phyloP scores from a whole-genome alignment of 1,140 invertebrate genomes.

The Listronotus bonariensis region DNA sequence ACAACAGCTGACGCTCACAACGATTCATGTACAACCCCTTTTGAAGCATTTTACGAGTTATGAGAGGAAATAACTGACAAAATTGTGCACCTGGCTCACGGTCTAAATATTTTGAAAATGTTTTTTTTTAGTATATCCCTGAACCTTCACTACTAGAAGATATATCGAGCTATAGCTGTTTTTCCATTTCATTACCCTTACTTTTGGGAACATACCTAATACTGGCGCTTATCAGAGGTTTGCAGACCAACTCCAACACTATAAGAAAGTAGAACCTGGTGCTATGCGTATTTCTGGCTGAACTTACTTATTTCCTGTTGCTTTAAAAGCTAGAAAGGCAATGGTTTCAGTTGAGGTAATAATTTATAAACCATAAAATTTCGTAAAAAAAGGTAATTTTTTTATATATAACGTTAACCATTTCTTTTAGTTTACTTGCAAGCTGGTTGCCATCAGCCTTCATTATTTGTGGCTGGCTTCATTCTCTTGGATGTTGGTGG shows the following conservation, averaged over 20 bases:
- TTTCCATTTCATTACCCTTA: conserved; percentile 81
- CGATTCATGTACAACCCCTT: too few relatives aligned
- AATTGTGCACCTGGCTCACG: too few relatives aligned
- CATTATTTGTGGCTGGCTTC: conserved; percentile 91
- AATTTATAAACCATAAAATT: conserved; percentile 19
- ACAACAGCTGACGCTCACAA: too few relatives aligned
- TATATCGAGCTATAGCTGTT: conserved; percentile 86
- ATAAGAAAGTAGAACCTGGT: conserved; percentile 93
- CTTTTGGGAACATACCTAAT: conserved; percentile 75
- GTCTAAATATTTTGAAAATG: too few relatives aligned
- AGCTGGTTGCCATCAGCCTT: conserved; percentile 86
- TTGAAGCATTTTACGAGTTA: too few relatives aligned
- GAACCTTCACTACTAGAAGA: conserved; percentile 83
- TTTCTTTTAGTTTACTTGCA: conserved; percentile 76
- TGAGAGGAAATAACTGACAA: too few relatives aligned
- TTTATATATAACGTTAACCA: too few relatives aligned
- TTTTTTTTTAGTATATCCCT: conserved; percentile 68
- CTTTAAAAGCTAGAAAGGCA: conserved; percentile 75
- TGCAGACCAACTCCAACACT: conserved; percentile 89
- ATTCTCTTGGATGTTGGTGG: conserved; percentile 90
- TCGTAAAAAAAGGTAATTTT: too few relatives aligned
- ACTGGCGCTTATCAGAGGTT: conserved; percentile 75
- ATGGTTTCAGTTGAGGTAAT: conserved; percentile 74
- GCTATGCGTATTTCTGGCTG: conserved; percentile 82
- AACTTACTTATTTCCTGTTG: conserved; percentile 86